Base-by-base conservation (phyloP, 2,888 invertebrate species). In the Celastrina argiolus region DNA sequence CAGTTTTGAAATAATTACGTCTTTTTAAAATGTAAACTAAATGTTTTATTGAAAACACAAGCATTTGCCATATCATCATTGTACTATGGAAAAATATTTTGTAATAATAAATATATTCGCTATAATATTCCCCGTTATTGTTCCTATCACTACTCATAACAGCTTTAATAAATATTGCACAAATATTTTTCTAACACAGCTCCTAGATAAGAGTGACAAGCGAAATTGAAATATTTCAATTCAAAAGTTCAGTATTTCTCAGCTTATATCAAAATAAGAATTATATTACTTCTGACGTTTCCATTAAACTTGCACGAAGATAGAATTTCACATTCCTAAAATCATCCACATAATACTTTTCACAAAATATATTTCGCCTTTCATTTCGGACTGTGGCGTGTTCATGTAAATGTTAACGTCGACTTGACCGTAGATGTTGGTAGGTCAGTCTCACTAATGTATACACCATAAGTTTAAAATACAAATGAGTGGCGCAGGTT, bases 381-480 rank as follows among this genome's bases (percentile, higher is more conserved):
- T 16, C n/a, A 42, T 16, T 42, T 42, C 16, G 22, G 51, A 26
- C 14, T 51, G 51, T 26, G 51, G 51, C 51, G 26, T 51, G 51
- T 51, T 51, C 51, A 14, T 22, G 51, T 51, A 14, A 51, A 51
- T 22, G 51, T 51, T 51, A 51, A 51, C 22, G 51, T 51, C 22
- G 51, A 51, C 16, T 45, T 10, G 22, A 51, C 51, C 51, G 51
- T 51, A 51, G 22, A 51, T 51, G 22, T 51, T 22, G 22, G 51
- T n/a, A 51, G 51, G 51, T 51, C 51, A 14, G 51, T 22, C 1
- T 18, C 5, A 26, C 22, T 51, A 14, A 51, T 45, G 22, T 3
- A 12, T 51, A 12, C 16, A 42, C 1, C 8, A 2, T 18, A 39
- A 7, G 39, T 39, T 42, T n/a, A 2, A n/a, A n/a, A n/a, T n/a